A percentile compares a stretch with the other conserved stretches of the same genome.
Evolutionary conservation across 2,113 vertebrate genomes (phyloP).

Genomic region (Larimichthys crocea): DNA sequence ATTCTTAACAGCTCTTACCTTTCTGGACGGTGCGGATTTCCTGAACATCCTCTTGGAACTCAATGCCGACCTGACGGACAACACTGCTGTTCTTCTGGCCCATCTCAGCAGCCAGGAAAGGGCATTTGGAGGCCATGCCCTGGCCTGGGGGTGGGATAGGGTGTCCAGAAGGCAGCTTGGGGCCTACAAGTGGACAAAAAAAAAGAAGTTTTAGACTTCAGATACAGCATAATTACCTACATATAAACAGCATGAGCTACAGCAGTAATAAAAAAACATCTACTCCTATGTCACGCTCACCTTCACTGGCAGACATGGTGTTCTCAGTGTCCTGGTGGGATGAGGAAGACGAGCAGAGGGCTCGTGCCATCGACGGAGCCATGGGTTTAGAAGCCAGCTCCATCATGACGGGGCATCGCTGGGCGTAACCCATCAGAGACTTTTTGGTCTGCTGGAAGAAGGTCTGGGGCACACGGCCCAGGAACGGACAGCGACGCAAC

Average conservation of each 20-base stretch:
- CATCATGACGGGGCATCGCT: conserved; percentile 97
- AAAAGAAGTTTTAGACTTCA: background rate
- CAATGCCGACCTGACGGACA: conserved; percentile 91
- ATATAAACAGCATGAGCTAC: background rate
- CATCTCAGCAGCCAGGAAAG: conserved; percentile 96
- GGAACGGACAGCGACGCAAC: conserved; percentile 93
- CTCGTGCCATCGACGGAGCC: conserved; percentile 83
- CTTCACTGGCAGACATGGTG: conserved; percentile 71
- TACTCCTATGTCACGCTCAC: conserved; percentile 74
- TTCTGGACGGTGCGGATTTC: conserved; percentile 89
- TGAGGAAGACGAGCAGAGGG: conserved; percentile 85
- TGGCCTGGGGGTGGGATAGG: conserved; percentile 78
- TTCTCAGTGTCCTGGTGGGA: conserved; percentile 85
- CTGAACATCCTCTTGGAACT: conserved; percentile 94
- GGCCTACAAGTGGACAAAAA: conserved; percentile 50
- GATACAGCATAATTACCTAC: background rate
- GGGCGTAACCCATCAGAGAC: conserved; percentile 90
- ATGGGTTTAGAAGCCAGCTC: conserved; percentile 87
- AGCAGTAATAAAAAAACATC: background rate
- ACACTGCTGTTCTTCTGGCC: conserved; percentile 90
- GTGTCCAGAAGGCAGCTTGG: conserved; percentile 82
- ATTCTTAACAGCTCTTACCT: conserved; percentile 78
- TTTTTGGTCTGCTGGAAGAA: conserved; percentile 95
- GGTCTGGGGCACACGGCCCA: conserved; percentile 91
- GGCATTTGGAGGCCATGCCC: conserved; percentile 88